Conservation (phyloP, 1,140 invertebrate species). For the Hestina assimilis region DNA sequence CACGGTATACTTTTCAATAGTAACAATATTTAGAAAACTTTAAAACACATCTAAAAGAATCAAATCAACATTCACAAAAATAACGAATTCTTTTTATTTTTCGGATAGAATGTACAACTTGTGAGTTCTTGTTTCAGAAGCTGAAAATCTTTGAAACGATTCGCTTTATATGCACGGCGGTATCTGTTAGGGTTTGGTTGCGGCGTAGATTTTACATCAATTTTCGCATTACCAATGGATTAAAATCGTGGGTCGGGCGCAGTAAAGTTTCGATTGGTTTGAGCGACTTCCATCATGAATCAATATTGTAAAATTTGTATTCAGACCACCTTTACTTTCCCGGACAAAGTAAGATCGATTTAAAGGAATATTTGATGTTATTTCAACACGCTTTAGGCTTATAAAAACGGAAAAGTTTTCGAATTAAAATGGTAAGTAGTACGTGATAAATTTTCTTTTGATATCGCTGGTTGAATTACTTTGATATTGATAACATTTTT, state of each 20-base stretch:
- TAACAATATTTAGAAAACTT: no score
- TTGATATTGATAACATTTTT: no score
- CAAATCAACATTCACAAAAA: no score
- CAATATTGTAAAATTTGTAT: slow-evolving; percentile 74
- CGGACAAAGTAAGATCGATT: slow-evolving; percentile 38
- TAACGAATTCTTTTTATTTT: neutral
- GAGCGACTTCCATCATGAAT: slow-evolving; percentile 56
- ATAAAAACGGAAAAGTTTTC: slow-evolving; percentile 25
- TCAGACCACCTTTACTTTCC: slow-evolving; percentile 57
- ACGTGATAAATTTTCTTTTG: neutral
- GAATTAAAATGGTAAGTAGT: slow-evolving; percentile 22
- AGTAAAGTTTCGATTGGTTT: slow-evolving; percentile 67
- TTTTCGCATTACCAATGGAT: slow-evolving; percentile 77
- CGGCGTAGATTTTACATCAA: slow-evolving; percentile 70
- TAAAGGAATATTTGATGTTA: slow-evolving; percentile 44
- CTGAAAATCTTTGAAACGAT: slow-evolving; percentile 56
- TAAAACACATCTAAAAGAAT: no score
- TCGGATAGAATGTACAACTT: slow-evolving; percentile 5
- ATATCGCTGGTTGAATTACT: neutral
- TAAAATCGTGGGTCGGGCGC: slow-evolving; percentile 67
- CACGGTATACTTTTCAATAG: no score
- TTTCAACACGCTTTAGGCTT: slow-evolving; percentile 34
- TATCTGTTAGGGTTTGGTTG: slow-evolving; percentile 36
- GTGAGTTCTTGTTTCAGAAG: slow-evolving; percentile 27
- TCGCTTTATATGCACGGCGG: slow-evolving; percentile 61